Percentiles rank a stretch among this genome's conserved stretches.
Conservation (phyloP, 2,113 vertebrate genomes). For the Tychaedon coryphoeus region DNA sequence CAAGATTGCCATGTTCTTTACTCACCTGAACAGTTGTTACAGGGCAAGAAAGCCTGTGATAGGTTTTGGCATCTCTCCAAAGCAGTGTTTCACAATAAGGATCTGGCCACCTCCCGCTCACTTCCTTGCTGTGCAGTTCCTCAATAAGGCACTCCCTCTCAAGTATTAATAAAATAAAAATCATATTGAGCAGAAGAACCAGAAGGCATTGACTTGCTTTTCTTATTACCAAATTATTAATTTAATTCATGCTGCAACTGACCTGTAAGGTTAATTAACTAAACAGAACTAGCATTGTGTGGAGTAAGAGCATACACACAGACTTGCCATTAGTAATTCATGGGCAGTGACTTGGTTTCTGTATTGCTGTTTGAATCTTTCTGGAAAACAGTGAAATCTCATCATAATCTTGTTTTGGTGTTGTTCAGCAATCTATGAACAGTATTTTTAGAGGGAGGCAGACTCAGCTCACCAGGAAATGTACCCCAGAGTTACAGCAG, state of each 20-base stretch:
- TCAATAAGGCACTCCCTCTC: background rate
- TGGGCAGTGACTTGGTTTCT: background rate
- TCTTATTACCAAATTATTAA: background rate
- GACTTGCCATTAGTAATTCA: background rate
- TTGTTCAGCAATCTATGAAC: background rate
- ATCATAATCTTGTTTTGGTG: background rate
- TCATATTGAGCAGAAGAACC: background rate
- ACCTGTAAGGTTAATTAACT: background rate
- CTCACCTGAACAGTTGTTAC: background rate
- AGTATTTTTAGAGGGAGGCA: background rate
- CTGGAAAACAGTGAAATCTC: background rate
- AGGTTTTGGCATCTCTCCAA: background rate
- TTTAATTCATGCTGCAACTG: background rate
- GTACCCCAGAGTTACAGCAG: background rate
- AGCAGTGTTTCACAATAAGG: background rate
- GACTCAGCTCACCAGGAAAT: background rate
- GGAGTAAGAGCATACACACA: background rate
- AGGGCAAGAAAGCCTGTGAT: background rate
- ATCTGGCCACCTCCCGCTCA: background rate
- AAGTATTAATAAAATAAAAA: background rate
- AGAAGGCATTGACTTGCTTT: background rate
- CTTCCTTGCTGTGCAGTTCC: background rate
- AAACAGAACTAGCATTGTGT: background rate
- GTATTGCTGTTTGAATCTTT: background rate
- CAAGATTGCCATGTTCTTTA: background rate